Percentiles rank a stretch among this genome's conserved stretches.
phyloP scores from a whole-genome alignment of 2,888 invertebrate species.

The Trimorus sp. region DNA sequence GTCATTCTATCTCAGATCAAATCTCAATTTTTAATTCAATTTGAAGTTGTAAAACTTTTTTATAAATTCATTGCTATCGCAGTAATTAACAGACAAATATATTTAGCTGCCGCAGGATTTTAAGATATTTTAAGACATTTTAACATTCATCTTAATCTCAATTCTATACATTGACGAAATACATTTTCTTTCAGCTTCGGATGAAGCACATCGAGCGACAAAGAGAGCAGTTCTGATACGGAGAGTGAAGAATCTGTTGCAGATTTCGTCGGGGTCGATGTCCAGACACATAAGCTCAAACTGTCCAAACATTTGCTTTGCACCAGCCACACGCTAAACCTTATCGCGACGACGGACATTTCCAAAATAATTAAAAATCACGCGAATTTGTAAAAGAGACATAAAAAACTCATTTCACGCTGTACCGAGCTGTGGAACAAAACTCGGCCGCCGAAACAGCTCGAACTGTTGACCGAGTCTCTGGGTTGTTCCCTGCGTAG shows the following conservation, averaged over 20 bases:
- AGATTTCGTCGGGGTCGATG: not conserved
- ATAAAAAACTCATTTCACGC: not conserved
- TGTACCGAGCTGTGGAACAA: slow-evolving; percentile 19
- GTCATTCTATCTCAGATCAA: no score
- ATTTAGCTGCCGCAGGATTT: no score
- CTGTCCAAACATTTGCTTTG: not conserved
- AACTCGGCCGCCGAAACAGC: slow-evolving; percentile 23
- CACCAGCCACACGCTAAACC: not conserved
- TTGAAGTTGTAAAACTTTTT: no score
- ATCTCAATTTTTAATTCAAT: no score
- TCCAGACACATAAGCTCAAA: not conserved
- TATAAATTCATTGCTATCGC: no score
- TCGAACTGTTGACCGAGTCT: slow-evolving; percentile 9
- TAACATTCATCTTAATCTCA: no score
- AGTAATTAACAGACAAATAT: no score
- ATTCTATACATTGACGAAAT: no score
- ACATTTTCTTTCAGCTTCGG: not conserved
- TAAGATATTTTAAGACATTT: no score
- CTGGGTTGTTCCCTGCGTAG: slow-evolving; percentile 3
- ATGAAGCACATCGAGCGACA: not conserved
- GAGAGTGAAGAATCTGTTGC: not conserved
- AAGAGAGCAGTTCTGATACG: not conserved
- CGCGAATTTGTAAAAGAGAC: not conserved
- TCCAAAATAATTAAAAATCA: not conserved
- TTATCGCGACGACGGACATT: not conserved